Evolutionary conservation across 2,797 vertebrate genomes (phyloP).

Genomic region (Gobio occitaniae): DNA sequence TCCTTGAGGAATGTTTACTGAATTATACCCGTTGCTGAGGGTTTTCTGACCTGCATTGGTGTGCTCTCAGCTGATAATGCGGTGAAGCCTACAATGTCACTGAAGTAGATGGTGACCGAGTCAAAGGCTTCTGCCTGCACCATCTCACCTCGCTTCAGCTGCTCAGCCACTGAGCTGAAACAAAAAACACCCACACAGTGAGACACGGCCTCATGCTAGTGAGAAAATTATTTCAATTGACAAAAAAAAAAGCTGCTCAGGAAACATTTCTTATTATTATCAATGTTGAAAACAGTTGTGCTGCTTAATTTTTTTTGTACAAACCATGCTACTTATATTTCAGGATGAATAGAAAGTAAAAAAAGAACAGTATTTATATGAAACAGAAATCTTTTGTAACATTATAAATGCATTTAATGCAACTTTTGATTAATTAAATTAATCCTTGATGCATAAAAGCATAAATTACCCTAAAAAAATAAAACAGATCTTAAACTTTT

Average conservation of each 20-base stretch:
- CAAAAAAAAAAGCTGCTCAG: not conserved
- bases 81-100: conserved; percentile 93
- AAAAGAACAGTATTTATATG: not conserved
- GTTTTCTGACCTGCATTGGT: conserved; percentile 83
- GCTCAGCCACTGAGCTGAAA: conserved; percentile 90
- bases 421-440: not conserved
- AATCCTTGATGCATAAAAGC: not conserved
- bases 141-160: conserved; percentile 90
- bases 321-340: not conserved
- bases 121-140: conserved; percentile 93
- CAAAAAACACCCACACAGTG: not conserved
- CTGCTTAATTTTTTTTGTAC: not conserved
- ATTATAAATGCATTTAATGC: not conserved
- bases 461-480: not conserved
- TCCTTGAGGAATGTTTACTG: not conserved
- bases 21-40: not conserved
- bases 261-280: not conserved
- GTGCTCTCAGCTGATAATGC: conserved; percentile 91
- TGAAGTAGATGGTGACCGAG: conserved; percentile 95
- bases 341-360: not conserved
- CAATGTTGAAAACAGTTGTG: not conserved
- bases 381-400: not conserved
- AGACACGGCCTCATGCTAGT: not conserved
- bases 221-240: not conserved
- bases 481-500: not conserved